These are phyloP conservation scores for Lordiphosa stackelbergi DNA, from an alignment of 1,140 invertebrate species.

Conservation along the genomic window DNA sequence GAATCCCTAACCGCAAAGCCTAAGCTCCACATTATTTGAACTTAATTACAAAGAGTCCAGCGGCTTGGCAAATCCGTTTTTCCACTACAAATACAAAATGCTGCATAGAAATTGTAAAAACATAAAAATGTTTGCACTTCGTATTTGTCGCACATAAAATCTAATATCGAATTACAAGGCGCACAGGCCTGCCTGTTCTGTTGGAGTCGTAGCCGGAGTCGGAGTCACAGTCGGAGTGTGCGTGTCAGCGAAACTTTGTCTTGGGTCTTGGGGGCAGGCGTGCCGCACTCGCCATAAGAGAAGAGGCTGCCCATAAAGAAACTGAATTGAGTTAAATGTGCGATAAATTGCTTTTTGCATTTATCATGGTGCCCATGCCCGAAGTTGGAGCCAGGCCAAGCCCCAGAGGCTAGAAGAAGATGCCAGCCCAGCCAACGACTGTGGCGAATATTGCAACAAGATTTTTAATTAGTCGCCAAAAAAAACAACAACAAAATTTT, in stretches of 20 bases:
- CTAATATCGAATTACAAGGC: constrained; percentile 72
- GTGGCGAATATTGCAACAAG: constrained; percentile 70
- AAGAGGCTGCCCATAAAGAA: constrained; percentile 55
- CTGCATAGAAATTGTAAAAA: constrained; percentile 65
- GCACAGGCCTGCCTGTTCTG: constrained; percentile 15
- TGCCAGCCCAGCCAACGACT: constrained; percentile 30
- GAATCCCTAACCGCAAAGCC: constrained; percentile 19
- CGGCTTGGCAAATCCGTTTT: constrained; percentile 47
- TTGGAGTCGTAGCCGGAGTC: constrained; percentile 5
- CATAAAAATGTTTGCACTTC: constrained; percentile 75
- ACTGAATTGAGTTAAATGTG: constrained; percentile 75
- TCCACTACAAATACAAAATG: constrained; percentile 60
- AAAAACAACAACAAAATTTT: constrained; percentile 3
- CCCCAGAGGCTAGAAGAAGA: constrained; percentile 9
- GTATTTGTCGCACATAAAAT: constrained; percentile 75
- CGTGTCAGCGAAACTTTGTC: constrained; percentile 63
- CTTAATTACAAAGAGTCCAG: constrained; percentile 53
- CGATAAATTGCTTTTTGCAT: constrained; percentile 76
- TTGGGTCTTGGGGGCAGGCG: constrained; percentile 37
- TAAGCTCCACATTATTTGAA: constrained; percentile 65
- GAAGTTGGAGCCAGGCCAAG: constrained; percentile 46
- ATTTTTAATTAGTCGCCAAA: constrained; percentile 71
- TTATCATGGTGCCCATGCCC: constrained; percentile 59
- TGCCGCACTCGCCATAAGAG: constrained; percentile 9
- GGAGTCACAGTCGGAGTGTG: constrained; percentile 24